These are phyloP conservation scores for Ceratosolen fusciceps DNA, from an alignment of 1,140 invertebrate genomes.

Conservation along the genomic window DNA sequence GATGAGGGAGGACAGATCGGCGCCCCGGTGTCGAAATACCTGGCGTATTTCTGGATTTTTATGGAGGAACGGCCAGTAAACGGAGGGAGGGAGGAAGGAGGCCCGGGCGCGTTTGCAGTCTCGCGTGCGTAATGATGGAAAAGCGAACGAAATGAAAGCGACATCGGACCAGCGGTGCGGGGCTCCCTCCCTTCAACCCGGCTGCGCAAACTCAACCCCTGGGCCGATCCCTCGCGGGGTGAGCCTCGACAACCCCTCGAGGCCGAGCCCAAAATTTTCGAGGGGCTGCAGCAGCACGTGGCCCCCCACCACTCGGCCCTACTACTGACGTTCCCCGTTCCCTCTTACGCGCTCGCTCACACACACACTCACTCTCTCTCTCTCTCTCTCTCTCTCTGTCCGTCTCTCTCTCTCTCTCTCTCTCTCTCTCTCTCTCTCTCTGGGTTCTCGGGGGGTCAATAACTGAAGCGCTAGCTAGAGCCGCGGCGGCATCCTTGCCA, in stretches of 20 bases:
- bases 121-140: conserved; percentile 3
- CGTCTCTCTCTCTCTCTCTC: neutral
- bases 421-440: conserved; percentile 6
- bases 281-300: conserved; percentile 54
- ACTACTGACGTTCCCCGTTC: conserved; percentile 43
- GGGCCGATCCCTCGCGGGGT: conserved; percentile 2
- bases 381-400: conserved; percentile 5
- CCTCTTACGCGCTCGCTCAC: too few species aligned
- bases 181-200: neutral
- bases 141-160: neutral
- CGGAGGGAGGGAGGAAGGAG: too few species aligned
- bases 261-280: conserved; percentile 45
- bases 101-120: neutral
- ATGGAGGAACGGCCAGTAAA: neutral
- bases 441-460: conserved; percentile 35
- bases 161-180: neutral
- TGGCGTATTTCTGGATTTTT: neutral
- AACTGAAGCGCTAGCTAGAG: conserved; percentile 18
- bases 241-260: conserved; percentile 32
- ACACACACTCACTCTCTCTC: neutral
- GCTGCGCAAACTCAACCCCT: neutral
- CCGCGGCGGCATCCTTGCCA: neutral
- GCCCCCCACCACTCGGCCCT: conserved; percentile 52
- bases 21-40: neutral
- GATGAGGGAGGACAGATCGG: neutral